These are phyloP conservation scores for Crotophaga sulcirostris DNA, from an alignment of 2,113 vertebrate genomes.

Conservation along the genomic window DNA sequence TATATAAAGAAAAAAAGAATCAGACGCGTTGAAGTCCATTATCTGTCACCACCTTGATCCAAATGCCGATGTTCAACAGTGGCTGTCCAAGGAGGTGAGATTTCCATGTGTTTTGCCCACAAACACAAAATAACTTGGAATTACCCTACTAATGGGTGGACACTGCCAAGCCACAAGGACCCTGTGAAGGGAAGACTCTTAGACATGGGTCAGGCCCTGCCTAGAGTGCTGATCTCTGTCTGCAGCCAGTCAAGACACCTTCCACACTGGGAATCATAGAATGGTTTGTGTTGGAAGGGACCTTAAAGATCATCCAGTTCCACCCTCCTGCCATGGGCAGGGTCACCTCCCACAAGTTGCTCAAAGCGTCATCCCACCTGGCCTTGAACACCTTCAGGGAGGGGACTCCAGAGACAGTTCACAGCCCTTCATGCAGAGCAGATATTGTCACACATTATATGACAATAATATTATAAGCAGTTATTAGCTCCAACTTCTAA, in stretches of 20 bases:
- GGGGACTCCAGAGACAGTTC: not conserved
- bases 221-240: not conserved
- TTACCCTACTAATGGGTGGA: not conserved
- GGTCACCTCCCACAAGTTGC: too few relatives aligned
- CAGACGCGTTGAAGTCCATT: not conserved
- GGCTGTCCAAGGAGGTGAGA: not conserved
- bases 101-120: not conserved
- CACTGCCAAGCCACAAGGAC: not conserved
- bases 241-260: not conserved
- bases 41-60: not conserved
- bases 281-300: too few relatives aligned
- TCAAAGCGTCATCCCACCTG: too few relatives aligned
- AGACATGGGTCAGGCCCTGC: not conserved
- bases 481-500: not conserved
- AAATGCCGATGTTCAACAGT: not conserved
- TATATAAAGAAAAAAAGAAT: not conserved
- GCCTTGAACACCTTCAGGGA: too few relatives aligned
- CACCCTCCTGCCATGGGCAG: too few relatives aligned
- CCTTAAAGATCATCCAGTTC: too few relatives aligned
- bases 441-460: not conserved
- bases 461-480: not conserved
- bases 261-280: not conserved
- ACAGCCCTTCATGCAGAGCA: fast-evolving
- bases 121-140: not conserved
- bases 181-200: not conserved